These are phyloP conservation scores for Aphidoletes aphidimyza DNA, from an alignment of 2,888 invertebrate species.

Conservation along the genomic window DNA sequence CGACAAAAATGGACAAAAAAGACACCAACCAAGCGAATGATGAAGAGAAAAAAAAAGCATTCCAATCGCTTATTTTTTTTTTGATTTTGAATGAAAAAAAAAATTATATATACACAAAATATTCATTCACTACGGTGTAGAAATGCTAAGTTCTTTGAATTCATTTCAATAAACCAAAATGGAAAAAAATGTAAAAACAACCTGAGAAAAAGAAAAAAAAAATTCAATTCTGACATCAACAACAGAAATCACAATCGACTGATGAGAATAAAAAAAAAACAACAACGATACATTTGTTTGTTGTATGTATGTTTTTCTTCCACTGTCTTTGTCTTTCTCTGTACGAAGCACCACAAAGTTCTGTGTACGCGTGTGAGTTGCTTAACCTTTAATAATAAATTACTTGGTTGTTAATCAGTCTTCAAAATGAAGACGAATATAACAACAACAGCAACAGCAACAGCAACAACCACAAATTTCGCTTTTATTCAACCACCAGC, in stretches of 20 bases:
- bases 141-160: constrained; percentile 41
- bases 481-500: constrained; percentile 50
- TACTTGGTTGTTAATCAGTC: constrained; percentile 52
- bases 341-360: not conserved
- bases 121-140: constrained; percentile 17
- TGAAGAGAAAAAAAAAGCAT: not conserved
- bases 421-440: constrained; percentile 26
- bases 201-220: not conserved
- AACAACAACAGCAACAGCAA: not conserved
- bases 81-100: constrained; percentile 14
- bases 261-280: not conserved
- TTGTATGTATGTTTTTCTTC: too few relatives aligned
- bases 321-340: too few relatives aligned
- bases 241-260: not conserved
- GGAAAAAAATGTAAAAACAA: not conserved
- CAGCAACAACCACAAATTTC: not conserved
- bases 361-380: constrained; percentile 39
- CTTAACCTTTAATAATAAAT: constrained; percentile 53
- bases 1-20: not conserved
- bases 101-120: not conserved
- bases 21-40: not conserved
- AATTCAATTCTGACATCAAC: constrained; percentile 1
- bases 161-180: constrained; percentile 20
- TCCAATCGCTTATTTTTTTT: constrained; percentile 1
- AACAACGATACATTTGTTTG: not conserved